Conservation (phyloP, 2,888 invertebrate genomes). For the Malacosoma neustria region DNA sequence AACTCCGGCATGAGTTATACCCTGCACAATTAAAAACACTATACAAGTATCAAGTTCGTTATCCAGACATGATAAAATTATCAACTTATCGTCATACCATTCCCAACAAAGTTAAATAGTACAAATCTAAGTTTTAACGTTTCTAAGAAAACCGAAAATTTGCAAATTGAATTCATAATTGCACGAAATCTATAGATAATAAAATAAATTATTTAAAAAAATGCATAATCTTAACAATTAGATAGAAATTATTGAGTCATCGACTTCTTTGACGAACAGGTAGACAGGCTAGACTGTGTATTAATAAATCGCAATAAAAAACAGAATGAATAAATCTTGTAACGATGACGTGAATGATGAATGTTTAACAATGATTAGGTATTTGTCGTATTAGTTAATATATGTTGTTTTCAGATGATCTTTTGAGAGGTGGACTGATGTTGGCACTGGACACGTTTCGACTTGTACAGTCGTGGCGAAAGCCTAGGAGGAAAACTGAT, state of each 20-base stretch:
- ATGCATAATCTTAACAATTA: slow-evolving; percentile 4
- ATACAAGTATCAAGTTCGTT: too few species aligned
- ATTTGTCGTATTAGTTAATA: slow-evolving; percentile 43
- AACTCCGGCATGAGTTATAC: too few species aligned
- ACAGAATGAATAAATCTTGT: slow-evolving; percentile 32
- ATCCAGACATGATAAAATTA: too few species aligned
- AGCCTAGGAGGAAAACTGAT: slow-evolving; percentile 27
- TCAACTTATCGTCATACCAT: too few species aligned
- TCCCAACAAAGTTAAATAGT: too few species aligned
- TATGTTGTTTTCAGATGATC: slow-evolving; percentile 43
- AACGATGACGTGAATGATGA: slow-evolving; percentile 58
- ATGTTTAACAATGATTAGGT: slow-evolving; percentile 53
- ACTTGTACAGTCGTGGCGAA: slow-evolving; percentile 28
- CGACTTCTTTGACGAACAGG: slow-evolving; percentile 29
- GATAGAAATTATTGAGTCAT: slow-evolving; percentile 31
- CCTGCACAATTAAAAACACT: too few species aligned
- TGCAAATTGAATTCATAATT: not conserved
- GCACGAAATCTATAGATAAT: not conserved
- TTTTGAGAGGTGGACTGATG: slow-evolving; percentile 33
- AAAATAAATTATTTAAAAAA: not conserved
- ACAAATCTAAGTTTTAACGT: too few species aligned
- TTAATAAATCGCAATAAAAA: slow-evolving; percentile 44
- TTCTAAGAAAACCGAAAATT: too few species aligned
- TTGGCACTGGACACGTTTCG: slow-evolving; percentile 41
- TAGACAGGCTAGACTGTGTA: slow-evolving; percentile 41